phyloP scores from a whole-genome alignment of 1,140 invertebrate species.

The Lutraria rhynchaena region DNA sequence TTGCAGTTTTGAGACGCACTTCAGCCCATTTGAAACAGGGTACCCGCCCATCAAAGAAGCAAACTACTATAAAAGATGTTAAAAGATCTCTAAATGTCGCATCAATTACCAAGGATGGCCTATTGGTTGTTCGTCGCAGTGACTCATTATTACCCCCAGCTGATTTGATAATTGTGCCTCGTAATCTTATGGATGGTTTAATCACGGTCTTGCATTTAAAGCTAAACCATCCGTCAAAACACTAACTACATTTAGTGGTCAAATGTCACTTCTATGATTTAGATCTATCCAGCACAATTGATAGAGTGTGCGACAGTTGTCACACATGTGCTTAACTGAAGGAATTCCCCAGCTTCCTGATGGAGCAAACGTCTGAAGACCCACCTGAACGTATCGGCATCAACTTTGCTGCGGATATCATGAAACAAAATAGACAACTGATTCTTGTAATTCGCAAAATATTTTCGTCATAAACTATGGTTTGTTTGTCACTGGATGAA shows the following conservation, averaged over 20 bases:
- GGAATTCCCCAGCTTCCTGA: constrained; percentile 11
- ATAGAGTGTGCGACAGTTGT: constrained; percentile 25
- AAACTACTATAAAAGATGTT: constrained; percentile 58
- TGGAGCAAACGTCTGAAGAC: constrained; percentile 30
- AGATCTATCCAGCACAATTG: constrained; percentile 56
- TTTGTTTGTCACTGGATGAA: constrained; percentile 35
- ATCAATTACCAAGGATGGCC: constrained; percentile 54
- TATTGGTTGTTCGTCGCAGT: constrained; percentile 50
- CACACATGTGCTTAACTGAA: constrained; percentile 55
- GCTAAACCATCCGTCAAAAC: constrained; percentile 58
- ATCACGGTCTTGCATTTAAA: constrained; percentile 63
- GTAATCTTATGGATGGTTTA: constrained; percentile 59
- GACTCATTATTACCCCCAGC: constrained; percentile 25
- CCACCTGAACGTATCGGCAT: constrained; percentile 37
- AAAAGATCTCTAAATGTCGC: constrained; percentile 58
- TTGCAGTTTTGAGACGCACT: constrained; percentile 42
- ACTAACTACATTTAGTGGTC: constrained; percentile 60
- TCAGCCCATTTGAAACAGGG: constrained; percentile 49
- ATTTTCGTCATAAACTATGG: constrained; percentile 44
- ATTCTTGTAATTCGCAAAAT: constrained; percentile 56
- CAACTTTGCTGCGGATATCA: constrained; percentile 52
- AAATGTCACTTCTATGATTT: constrained; percentile 60
- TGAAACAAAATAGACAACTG: constrained; percentile 47
- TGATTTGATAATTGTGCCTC: constrained; percentile 64
- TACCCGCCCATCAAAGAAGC: constrained; percentile 60